phyloP scores from a whole-genome alignment of 2,888 invertebrate species.

The Antitype chi region DNA sequence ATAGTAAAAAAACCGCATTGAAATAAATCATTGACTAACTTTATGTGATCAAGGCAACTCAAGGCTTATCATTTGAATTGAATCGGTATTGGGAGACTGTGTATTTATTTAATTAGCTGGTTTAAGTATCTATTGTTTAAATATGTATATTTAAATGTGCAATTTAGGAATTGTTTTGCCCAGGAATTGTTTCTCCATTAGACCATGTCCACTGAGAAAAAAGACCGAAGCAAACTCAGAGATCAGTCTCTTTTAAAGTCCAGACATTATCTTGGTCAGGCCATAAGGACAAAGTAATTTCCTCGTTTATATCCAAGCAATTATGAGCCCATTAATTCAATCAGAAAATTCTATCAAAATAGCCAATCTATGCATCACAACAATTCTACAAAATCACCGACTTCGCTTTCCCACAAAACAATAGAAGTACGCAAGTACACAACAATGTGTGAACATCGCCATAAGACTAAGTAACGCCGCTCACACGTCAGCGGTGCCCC shows the following conservation, averaged over 20 bases:
- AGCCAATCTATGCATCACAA: slow-evolving; percentile 12
- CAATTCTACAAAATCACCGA: slow-evolving; percentile 26
- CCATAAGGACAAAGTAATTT: not conserved
- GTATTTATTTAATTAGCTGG: slow-evolving; percentile 6
- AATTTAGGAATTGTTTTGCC: not conserved
- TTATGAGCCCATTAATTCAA: slow-evolving; percentile 14
- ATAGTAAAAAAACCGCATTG: slow-evolving; percentile 27
- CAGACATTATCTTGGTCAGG: not conserved
- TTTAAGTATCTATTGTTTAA: not conserved
- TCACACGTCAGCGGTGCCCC: slow-evolving; percentile 6
- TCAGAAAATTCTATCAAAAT: slow-evolving; percentile 17
- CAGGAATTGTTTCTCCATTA: not conserved
- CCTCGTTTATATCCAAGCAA: not conserved
- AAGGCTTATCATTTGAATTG: slow-evolving; percentile 52
- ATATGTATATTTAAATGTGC: not conserved
- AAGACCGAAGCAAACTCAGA: not conserved
- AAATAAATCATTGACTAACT: slow-evolving; percentile 45
- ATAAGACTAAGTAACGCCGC: slow-evolving; percentile 19
- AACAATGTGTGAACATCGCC: slow-evolving; percentile 37
- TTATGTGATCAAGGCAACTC: slow-evolving; percentile 20
- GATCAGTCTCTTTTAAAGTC: not conserved
- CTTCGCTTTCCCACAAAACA: slow-evolving; percentile 39
- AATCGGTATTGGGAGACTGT: slow-evolving; percentile 18
- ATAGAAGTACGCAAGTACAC: slow-evolving; percentile 23
- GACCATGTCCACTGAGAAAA: not conserved